These are phyloP conservation scores for Anarsia innoxiella DNA, from an alignment of 2,888 invertebrate species.

Conservation along the genomic window DNA sequence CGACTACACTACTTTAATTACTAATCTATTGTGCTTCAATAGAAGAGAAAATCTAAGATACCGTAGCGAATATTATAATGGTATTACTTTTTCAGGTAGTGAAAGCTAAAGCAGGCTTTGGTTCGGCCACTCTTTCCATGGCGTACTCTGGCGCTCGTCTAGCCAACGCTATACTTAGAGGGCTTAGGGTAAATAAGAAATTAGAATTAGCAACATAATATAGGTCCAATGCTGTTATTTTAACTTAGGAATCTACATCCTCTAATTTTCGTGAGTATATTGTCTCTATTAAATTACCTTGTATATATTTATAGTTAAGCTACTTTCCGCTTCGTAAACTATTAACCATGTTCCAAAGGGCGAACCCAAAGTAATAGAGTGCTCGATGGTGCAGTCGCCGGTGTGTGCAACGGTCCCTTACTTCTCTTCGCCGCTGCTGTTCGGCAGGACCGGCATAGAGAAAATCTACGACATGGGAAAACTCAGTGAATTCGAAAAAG, in stretches of 20 bases:
- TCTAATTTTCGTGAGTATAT: too few species aligned
- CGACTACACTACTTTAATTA: neutral
- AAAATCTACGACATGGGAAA: neutral
- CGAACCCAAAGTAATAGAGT: constrained; percentile 84
- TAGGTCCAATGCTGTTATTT: neutral
- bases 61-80: neutral
- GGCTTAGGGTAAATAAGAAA: constrained; percentile 72
- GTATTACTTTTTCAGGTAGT: constrained; percentile 75
- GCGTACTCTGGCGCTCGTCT: constrained; percentile 97
- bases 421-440: constrained; percentile 89
- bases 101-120: constrained; percentile 98
- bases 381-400: constrained; percentile 90
- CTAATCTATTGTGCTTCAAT: neutral
- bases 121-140: constrained; percentile 99
- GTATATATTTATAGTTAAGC: neutral
- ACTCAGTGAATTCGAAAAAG: neutral
- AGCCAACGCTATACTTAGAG: constrained; percentile 87
- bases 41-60: neutral
- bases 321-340: neutral
- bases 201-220: neutral
- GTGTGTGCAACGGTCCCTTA: constrained; percentile 89
- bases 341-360: constrained; percentile 54
- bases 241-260: neutral
- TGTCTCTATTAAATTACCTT: too few species aligned
- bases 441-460: constrained; percentile 69